Evolutionary conservation across 2,113 vertebrate species (phyloP), one percentile per base, ranked within the genome.

Genomic region (Fukomys damarensis): DNA sequence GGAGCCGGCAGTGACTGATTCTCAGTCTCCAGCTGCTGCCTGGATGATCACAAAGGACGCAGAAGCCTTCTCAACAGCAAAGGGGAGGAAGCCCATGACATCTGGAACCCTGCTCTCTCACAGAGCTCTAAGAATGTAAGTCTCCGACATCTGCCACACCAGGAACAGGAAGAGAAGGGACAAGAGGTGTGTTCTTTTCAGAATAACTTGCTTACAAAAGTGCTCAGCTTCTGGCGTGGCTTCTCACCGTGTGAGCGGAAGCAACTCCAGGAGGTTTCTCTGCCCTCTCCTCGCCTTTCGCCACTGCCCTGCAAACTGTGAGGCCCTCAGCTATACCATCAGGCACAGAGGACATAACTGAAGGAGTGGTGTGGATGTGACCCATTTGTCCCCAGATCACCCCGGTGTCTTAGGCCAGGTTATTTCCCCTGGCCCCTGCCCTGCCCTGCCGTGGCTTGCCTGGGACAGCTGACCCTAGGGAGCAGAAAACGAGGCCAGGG

Each of bases 351-450:
- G 72, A 58, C 26, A 17, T 56, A 49, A 94, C 43, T 91, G 46
- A 54, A 28, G 52, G 59, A 95, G 76, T n/a, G 2, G 1, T 66
- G 46, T n/a, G 54, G 77, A 32, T 59, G 65, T 85, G 43, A 70
- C 52, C 83, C 80, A 43, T 16, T 56, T 94, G 89, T 89, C 63
- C 38, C 58, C 68, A 89, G 61, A 56, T 95, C 66, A 82, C 68
- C 46, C 7, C 72, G 59, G 56, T 41, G 83, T 86, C 54, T 88
- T n/a, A 68, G 19, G 19, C 41, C 68, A 87, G 72, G 83, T 20
- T 68, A 52, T 74, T 92, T 89, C 74, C 70, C 83, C 61, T 77
- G 66, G 91, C 72, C 28, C 28, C n/a, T n/a, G n/a, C n/a, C 46
- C 52, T 49, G 38, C 46, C 58, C 63, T 76, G 28, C 49, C 83